A percentile compares a stretch with the other conserved stretches of the same genome.
These are phyloP conservation scores for Atta cephalotes DNA, from an alignment of 1,140 invertebrate genomes.

Conservation along the genomic window DNA sequence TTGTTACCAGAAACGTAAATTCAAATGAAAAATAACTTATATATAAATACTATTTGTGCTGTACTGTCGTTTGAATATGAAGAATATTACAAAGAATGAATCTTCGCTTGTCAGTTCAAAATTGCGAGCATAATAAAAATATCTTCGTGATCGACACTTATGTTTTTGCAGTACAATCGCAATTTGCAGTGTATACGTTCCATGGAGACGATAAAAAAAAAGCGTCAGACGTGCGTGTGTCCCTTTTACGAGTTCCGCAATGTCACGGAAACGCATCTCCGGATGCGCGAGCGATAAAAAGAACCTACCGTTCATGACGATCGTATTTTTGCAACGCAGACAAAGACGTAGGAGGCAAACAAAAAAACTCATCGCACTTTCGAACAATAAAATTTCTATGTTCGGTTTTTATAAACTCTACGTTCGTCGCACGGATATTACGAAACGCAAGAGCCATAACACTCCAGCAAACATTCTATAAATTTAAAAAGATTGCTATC, in stretches of 20 bases:
- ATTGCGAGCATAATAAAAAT: slow-evolving; percentile 11
- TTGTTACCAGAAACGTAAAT: slow-evolving; percentile 35
- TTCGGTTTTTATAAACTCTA: slow-evolving; percentile 39
- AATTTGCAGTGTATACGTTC: slow-evolving; percentile 31
- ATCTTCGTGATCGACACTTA: slow-evolving; percentile 21
- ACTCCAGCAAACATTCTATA: slow-evolving; percentile 3
- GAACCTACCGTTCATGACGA: slow-evolving; percentile 13
- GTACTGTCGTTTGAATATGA: not conserved
- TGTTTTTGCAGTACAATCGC: slow-evolving; percentile 55
- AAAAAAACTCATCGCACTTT: slow-evolving; percentile 33
- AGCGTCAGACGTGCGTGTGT: slow-evolving; percentile 34
- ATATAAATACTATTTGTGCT: not conserved
- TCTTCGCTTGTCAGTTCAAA: not conserved
- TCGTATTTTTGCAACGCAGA: slow-evolving; percentile 29
- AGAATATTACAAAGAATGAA: not conserved
- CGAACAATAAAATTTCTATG: slow-evolving; percentile 48
- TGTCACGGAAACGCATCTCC: slow-evolving; percentile 55
- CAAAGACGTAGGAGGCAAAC: slow-evolving; percentile 8
- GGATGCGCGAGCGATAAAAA: slow-evolving; percentile 50
- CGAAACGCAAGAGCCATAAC: not conserved
- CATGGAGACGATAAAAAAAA: slow-evolving; percentile 57
- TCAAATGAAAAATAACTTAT: slow-evolving; percentile 9
- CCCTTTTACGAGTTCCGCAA: slow-evolving; percentile 63
- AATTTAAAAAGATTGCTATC: slow-evolving; percentile 23
- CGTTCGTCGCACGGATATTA: slow-evolving; percentile 5